Evolutionary conservation across 1,140 invertebrate species (phyloP).

Genomic region (Drosophila nasuta): DNA sequence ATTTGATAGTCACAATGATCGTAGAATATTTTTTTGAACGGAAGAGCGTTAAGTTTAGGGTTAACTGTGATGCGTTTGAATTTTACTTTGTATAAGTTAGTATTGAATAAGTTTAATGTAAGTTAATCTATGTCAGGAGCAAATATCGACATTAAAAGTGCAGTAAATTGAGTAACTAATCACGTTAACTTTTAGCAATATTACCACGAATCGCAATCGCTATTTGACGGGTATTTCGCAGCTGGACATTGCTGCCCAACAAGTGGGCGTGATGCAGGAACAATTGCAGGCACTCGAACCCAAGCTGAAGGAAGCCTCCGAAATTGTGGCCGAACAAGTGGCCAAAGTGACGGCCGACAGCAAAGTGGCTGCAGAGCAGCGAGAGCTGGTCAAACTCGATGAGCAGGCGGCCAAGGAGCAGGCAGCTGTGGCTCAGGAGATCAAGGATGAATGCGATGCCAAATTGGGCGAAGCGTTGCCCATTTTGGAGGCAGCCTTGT

Average conservation of each 20-base stretch:
- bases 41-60: too few species aligned
- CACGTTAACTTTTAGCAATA: conserved; percentile 78
- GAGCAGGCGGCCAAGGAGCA: conserved; percentile 90
- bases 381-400: conserved; percentile 85
- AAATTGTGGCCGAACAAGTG: conserved; percentile 86
- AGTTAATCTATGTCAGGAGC: too few species aligned
- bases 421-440: conserved; percentile 91
- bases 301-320: conserved; percentile 93
- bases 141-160: too few species aligned
- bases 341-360: conserved; percentile 89
- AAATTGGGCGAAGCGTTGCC: conserved; percentile 97
- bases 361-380: conserved; percentile 88
- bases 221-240: conserved; percentile 95
- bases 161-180: not conserved
- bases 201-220: conserved; percentile 88
- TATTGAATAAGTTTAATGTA: too few species aligned
- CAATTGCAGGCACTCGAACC: conserved; percentile 95
- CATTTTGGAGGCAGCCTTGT: conserved; percentile 94
- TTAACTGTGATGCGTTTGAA: too few species aligned
- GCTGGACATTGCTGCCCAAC: conserved; percentile 92
- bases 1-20: too few species aligned
- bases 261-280: conserved; percentile 94
- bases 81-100: too few species aligned
- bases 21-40: too few species aligned
- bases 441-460: conserved; percentile 98